A percentile compares a stretch with the other conserved stretches of the same genome.
phyloP scores from a whole-genome alignment of 2,888 invertebrate species.

The Cosmia pyralina region DNA sequence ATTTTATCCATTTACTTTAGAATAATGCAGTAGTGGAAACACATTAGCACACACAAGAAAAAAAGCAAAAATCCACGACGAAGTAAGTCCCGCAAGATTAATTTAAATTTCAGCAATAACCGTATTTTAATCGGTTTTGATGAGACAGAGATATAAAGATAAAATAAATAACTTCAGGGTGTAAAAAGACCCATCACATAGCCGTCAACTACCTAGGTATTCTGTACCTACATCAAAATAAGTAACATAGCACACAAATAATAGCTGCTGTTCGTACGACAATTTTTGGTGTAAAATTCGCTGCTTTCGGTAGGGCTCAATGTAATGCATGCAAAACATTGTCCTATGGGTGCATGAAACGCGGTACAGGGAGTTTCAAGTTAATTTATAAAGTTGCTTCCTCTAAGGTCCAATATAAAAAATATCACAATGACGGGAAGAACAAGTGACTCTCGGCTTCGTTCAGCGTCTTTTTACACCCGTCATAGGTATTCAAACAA shows the following conservation, averaged over 20 bases:
- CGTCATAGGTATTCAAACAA: not conserved
- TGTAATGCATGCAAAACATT: not conserved
- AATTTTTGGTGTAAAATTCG: not conserved
- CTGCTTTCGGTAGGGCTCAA: not conserved
- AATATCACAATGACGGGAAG: not conserved
- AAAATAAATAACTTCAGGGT: not conserved
- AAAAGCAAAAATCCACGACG: conserved; percentile 41
- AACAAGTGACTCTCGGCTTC: not conserved
- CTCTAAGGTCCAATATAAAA: not conserved
- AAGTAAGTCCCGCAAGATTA: conserved; percentile 49
- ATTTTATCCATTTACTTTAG: conserved; percentile 64
- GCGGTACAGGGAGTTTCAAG: not conserved
- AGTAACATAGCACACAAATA: not conserved
- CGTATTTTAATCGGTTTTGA: not conserved
- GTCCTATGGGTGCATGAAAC: not conserved
- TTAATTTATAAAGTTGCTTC: not conserved
- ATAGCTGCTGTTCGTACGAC: too few species aligned
- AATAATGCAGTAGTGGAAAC: conserved; percentile 57
- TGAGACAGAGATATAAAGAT: conserved; percentile 9
- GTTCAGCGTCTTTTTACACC: conserved; percentile 8
- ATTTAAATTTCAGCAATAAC: conserved; percentile 11
- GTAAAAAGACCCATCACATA: not conserved
- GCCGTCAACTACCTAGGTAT: not conserved
- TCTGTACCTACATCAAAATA: not conserved
- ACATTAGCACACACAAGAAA: conserved; percentile 46